A percentile compares a stretch with the other conserved stretches of the same genome.
These are phyloP conservation scores for Dilophus febrilis DNA, from an alignment of 2,888 invertebrate species.

Conservation along the genomic window DNA sequence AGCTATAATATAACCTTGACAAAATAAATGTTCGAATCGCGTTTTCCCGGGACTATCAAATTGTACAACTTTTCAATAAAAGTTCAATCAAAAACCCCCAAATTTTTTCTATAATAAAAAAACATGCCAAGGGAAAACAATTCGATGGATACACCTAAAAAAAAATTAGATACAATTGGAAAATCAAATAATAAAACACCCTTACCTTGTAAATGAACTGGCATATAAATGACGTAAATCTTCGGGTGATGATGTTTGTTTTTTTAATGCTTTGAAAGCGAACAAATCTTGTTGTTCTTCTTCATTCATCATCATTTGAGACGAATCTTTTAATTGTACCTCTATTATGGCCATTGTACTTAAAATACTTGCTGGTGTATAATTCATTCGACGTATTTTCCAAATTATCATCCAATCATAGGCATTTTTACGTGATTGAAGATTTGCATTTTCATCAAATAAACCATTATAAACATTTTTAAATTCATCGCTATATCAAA, in stretches of 20 bases:
- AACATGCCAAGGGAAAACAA: too few species aligned
- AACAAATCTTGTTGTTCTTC: not conserved
- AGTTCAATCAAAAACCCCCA: too few species aligned
- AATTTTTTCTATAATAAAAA: too few species aligned
- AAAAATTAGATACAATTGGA: too few species aligned
- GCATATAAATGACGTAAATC: slow-evolving; percentile 22
- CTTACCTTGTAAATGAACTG: slow-evolving; percentile 20
- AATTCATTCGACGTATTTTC: slow-evolving; percentile 21
- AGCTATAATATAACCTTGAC: too few species aligned
- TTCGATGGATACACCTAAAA: too few species aligned
- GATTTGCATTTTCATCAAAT: slow-evolving; percentile 14
- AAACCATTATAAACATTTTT: slow-evolving; percentile 20
- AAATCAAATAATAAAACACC: too few species aligned
- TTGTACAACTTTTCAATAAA: too few species aligned
- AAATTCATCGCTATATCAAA: slow-evolving; percentile 24
- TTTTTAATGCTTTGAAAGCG: too few species aligned
- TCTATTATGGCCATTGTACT: slow-evolving; percentile 23
- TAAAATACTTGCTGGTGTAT: slow-evolving; percentile 25
- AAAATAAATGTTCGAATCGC: too few species aligned
- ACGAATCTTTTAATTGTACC: slow-evolving; percentile 20
- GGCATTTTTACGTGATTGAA: slow-evolving; percentile 14
- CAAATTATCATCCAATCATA: slow-evolving; percentile 21
- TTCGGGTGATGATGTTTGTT: not conserved
- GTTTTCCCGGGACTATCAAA: too few species aligned
- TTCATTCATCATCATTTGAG: not conserved